Conservation (phyloP, 2,113 vertebrate genomes). For the Rallus limicola region DNA sequence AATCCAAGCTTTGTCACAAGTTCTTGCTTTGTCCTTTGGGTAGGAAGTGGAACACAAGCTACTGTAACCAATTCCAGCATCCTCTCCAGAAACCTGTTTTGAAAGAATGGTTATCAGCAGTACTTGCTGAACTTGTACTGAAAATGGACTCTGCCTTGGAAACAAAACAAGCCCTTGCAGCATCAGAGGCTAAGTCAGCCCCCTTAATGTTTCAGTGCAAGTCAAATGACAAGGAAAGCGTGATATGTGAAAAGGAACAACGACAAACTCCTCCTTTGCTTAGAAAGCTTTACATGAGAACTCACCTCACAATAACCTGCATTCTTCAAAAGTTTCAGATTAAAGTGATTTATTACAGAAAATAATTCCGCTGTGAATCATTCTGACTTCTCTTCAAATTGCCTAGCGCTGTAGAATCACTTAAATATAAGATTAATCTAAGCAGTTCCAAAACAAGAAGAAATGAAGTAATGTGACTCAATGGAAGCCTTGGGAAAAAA, state of each 20-base stretch:
- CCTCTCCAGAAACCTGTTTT: neutral
- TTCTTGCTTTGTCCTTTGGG: neutral
- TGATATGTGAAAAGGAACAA: neutral
- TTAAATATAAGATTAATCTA: neutral
- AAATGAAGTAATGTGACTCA: neutral
- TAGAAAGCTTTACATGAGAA: neutral
- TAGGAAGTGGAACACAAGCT: neutral
- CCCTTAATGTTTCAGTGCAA: neutral
- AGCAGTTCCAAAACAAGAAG: neutral
- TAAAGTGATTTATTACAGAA: slow-evolving; percentile 3
- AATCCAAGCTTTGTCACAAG: neutral
- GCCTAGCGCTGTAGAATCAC: neutral
- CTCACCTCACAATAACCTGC: neutral
- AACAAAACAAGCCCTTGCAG: neutral
- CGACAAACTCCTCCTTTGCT: neutral
- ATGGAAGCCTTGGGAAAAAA: neutral
- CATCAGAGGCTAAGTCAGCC: neutral
- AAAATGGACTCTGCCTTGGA: neutral
- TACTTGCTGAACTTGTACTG: neutral
- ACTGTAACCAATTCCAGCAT: neutral
- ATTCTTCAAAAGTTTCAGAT: neutral
- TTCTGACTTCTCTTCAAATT: neutral
- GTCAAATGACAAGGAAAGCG: neutral
- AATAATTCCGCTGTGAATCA: neutral
- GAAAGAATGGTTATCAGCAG: neutral